Evolutionary conservation across 2,888 invertebrate species (phyloP).

Genomic region (Philopedon plagiatum): DNA sequence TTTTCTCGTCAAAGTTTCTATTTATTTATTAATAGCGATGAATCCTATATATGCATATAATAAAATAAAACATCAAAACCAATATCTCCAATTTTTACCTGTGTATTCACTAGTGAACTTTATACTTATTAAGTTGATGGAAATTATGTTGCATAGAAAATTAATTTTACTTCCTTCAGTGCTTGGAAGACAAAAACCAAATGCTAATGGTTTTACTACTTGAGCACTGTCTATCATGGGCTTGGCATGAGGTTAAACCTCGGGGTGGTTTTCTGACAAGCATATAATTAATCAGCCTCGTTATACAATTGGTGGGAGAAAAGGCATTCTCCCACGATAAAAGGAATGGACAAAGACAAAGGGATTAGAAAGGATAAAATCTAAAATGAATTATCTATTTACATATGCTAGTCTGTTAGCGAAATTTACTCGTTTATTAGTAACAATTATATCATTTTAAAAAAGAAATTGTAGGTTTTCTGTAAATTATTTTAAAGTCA

Average conservation of each 20-base stretch:
- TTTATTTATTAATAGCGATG: too few relatives aligned
- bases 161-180: background rate
- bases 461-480: background rate
- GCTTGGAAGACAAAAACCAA: background rate
- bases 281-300: slow-evolving; percentile 1
- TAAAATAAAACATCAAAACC: too few relatives aligned
- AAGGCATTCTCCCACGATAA: background rate
- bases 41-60: too few relatives aligned
- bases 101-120: too few relatives aligned
- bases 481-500: too few relatives aligned
- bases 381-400: background rate
- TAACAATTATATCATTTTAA: background rate
- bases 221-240: slow-evolving; percentile 5
- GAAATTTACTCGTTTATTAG: background rate
- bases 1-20: too few relatives aligned
- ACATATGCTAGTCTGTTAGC: background rate
- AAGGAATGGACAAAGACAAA: background rate
- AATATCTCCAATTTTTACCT: too few relatives aligned
- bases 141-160: background rate
- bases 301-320: slow-evolving; percentile 5
- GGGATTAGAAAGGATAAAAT: background rate
- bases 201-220: slow-evolving; percentile 14
- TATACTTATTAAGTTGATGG: too few relatives aligned
- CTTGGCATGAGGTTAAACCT: slow-evolving; percentile 1
- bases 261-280: slow-evolving; percentile 1